These are phyloP conservation scores for Latrodectus elegans DNA, from an alignment of 2,888 invertebrate species.

Conservation along the genomic window DNA sequence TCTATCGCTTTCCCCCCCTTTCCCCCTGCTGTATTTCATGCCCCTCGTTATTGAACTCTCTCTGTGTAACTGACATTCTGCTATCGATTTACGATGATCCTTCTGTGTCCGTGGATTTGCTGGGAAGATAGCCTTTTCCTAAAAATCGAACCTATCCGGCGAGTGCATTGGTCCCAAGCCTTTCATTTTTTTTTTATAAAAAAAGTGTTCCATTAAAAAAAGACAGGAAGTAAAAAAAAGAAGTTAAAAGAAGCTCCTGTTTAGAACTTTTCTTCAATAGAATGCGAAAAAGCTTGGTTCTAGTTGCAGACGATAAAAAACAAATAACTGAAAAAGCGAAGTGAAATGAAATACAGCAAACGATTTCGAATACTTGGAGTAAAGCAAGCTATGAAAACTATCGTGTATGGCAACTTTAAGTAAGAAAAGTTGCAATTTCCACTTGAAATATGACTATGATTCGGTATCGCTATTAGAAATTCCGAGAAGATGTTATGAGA, in stretches of 20 bases:
- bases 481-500: conserved; percentile 43
- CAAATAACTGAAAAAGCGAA: too few species aligned
- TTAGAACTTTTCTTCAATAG: too few species aligned
- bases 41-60: not conserved
- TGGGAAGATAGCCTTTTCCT: not conserved
- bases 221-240: not conserved
- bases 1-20: not conserved
- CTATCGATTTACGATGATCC: conserved; percentile 5
- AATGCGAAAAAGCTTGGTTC: too few species aligned
- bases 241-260: too few species aligned
- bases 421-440: conserved; percentile 40
- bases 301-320: too few species aligned
- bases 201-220: not conserved
- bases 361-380: not conserved
- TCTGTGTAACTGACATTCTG: conserved; percentile 2
- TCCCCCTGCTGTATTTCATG: not conserved
- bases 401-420: not conserved
- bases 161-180: not conserved
- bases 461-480: conserved; percentile 40
- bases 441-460: conserved; percentile 29
- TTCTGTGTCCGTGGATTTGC: not conserved
- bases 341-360: not conserved
- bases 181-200: not conserved
- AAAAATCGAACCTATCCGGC: not conserved
- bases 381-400: too few species aligned